Base-by-base conservation (phyloP, 2,113 vertebrate genomes). In the Oreochromis tanganicae region DNA sequence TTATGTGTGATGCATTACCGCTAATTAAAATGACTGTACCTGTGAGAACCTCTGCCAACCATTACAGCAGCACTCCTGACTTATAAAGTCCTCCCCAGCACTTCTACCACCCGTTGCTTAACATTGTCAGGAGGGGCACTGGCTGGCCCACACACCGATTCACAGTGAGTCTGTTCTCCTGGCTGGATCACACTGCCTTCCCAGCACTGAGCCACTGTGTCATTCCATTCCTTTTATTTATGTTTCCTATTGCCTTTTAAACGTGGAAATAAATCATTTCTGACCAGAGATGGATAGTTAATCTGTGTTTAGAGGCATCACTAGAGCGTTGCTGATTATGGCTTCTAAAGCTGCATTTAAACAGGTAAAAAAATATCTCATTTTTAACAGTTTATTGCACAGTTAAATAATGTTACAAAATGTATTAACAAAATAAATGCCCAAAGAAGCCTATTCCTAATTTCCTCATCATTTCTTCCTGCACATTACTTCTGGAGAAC, bases 201-300 rank as follows among this genome's bases (percentile, higher is more conserved):
- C 94, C 94, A 95, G 93, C 93, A 95, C 71, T 7, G 88, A 89
- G 89, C 89, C 90, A 92, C 90, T 83, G 83, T 84, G 78, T 91
- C 87, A 95, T 90, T 95, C 83, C 87, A 91, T 89, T 88, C 61
- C 85, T 75, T 85, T 94, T 71, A 91, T 90, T 90, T 90, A 82
- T 91, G 81, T 92, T 94, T 92, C 89, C 91, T 81, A 86, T 86
- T 86, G 85, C 89, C 50, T 81, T 89, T 50, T 91, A 83, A 91
- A 88, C 73, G 85, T 92, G 89, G 87, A 90, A 95, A 92, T 92
- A 95, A 94, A 94, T 92, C 81, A 88, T 93, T 94, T 94, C 92
- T 83, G 80, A 88, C 84, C 89, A 92, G 90, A 86, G 38, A 7
- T 71, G 87, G 82, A 84, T 86, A 41, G 11, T 84, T 81, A 54